Conservation (phyloP, 2,113 vertebrate genomes). For the Chroicocephalus ridibundus region DNA sequence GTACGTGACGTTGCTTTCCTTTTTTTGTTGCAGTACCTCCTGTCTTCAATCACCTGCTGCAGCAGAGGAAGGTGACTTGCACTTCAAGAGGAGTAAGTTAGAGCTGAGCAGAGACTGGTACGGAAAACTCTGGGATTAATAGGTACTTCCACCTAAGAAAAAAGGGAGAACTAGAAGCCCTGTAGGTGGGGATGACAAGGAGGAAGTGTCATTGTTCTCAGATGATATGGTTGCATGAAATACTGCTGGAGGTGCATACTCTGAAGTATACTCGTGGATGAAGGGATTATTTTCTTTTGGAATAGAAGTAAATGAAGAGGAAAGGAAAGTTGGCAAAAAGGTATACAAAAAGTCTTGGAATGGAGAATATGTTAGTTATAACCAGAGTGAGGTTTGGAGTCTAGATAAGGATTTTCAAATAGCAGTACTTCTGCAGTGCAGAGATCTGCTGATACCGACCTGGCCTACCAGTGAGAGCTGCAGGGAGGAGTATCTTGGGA, state of each 20-base stretch:
- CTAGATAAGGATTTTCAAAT: not conserved
- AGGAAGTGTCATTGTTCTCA: not conserved
- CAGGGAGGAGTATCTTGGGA: not conserved
- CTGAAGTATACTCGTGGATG: not conserved
- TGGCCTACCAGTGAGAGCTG: not conserved
- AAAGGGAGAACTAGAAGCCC: not conserved
- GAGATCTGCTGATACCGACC: not conserved
- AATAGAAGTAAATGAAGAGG: not conserved
- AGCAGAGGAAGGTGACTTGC: constrained; percentile 18
- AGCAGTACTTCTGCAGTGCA: not conserved
- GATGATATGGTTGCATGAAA: not conserved
- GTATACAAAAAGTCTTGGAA: not conserved
- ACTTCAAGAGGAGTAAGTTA: constrained; percentile 1
- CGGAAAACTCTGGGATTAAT: not conserved
- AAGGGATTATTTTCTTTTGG: not conserved
- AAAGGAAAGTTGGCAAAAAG: not conserved
- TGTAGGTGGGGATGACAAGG: not conserved
- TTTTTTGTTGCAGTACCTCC: constrained; percentile 20
- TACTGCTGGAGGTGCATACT: not conserved
- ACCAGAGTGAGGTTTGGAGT: not conserved
- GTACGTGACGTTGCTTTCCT: not conserved
- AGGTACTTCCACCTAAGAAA: not conserved
- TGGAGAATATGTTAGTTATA: not conserved
- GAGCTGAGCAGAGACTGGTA: not conserved
- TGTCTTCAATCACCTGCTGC: constrained; percentile 9